Evolutionary conservation across 2,888 invertebrate genomes (phyloP).

Genomic region (Brachypterus glaber): DNA sequence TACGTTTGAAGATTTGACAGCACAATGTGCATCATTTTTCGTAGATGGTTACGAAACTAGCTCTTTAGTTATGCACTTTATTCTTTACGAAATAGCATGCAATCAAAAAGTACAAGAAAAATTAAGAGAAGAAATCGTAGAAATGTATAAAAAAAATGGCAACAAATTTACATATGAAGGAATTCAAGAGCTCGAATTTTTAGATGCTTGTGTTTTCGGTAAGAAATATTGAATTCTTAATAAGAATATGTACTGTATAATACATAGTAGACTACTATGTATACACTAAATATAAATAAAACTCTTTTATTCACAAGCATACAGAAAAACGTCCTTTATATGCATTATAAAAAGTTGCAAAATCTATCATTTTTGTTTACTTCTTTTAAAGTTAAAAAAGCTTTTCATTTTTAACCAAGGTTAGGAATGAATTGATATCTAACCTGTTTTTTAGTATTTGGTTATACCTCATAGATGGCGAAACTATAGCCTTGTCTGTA

Average conservation of each 20-base stretch:
- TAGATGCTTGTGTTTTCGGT: conserved; percentile 44
- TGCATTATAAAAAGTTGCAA: too few species aligned
- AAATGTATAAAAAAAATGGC: conserved; percentile 33
- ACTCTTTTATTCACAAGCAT: too few species aligned
- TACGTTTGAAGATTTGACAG: conserved; percentile 41
- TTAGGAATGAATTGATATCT: too few species aligned
- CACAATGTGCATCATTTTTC: conserved; percentile 48
- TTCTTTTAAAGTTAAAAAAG: too few species aligned
- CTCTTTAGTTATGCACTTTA: conserved; percentile 41
- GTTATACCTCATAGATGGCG: too few species aligned
- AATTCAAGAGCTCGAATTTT: conserved; percentile 41
- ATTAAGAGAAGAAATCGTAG: conserved; percentile 38
- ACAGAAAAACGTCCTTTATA: too few species aligned
- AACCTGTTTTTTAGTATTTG: too few species aligned
- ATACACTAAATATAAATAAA: too few species aligned
- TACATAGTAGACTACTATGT: too few species aligned
- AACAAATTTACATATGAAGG: conserved; percentile 42
- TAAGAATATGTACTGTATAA: background rate
- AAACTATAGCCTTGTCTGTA: too few species aligned
- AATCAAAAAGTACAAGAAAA: conserved; percentile 40
- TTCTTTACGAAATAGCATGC: conserved; percentile 42
- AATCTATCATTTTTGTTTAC: too few species aligned
- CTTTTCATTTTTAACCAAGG: too few species aligned
- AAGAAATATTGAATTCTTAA: conserved; percentile 7
- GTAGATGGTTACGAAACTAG: conserved; percentile 48